These are phyloP conservation scores for Pempheris klunzingeri DNA, from an alignment of 2,797 vertebrate species.

Conservation along the genomic window DNA sequence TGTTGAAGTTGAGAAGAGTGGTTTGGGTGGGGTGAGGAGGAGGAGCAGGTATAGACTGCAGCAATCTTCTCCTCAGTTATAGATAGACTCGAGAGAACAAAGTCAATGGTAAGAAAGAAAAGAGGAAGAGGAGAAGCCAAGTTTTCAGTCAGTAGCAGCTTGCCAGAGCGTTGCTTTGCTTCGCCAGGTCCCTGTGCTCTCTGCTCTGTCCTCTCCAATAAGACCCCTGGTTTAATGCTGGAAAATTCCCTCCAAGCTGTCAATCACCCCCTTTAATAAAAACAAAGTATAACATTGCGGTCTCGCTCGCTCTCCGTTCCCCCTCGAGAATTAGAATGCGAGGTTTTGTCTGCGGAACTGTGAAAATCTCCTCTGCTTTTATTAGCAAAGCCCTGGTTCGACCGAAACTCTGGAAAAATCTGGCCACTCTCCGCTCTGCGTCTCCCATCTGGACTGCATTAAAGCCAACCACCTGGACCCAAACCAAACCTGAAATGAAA, in stretches of 20 bases:
- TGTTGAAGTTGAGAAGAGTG: conserved; percentile 12
- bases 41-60: conserved; percentile 48
- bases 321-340: conserved; percentile 84
- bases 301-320: conserved; percentile 84
- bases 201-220: conserved; percentile 85
- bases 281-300: conserved; percentile 90
- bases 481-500: conserved; percentile 89
- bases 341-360: conserved; percentile 89
- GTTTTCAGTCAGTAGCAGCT: conserved; percentile 81
- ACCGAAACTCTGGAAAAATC: conserved; percentile 87
- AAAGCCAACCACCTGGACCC: conserved; percentile 87
- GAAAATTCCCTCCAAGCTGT: conserved; percentile 88
- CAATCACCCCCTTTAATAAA: conserved; percentile 89
- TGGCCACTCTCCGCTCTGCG: conserved; percentile 80
- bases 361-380: conserved; percentile 89
- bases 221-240: conserved; percentile 86
- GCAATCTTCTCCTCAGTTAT: conserved; percentile 35
- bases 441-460: conserved; percentile 88
- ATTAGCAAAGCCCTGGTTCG: conserved; percentile 84
- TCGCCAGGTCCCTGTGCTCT: conserved; percentile 81
- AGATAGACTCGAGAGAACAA: conserved; percentile 57
- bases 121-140: conserved; percentile 67
- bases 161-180: conserved; percentile 79
- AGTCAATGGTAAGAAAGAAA: conserved; percentile 58
- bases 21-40: conserved; percentile 25